phyloP scores from a whole-genome alignment of 1,140 invertebrate genomes.

The Thaumatotibia leucotreta region DNA sequence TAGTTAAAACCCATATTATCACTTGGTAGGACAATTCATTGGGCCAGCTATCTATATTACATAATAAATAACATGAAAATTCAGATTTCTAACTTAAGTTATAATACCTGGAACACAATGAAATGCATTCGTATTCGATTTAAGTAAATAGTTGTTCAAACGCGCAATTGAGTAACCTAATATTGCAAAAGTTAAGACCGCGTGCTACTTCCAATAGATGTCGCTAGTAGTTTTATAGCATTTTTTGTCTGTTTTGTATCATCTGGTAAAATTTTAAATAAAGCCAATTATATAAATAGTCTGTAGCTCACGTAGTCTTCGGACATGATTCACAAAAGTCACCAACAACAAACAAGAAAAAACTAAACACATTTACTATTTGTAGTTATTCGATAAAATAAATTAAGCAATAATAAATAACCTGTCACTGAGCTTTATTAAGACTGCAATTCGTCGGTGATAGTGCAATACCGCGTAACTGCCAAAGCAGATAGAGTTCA shows the following conservation, averaged over 20 bases:
- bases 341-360: conserved; percentile 7
- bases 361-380: neutral
- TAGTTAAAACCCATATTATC: neutral
- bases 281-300: too few species aligned
- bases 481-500: too few species aligned
- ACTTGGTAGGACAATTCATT: neutral
- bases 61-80: conserved; percentile 9
- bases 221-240: too few species aligned
- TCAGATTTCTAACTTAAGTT: conserved; percentile 1
- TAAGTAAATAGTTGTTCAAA: conserved; percentile 12
- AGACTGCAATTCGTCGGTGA: neutral
- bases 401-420: neutral
- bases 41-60: conserved; percentile 3
- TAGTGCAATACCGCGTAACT: too few species aligned
- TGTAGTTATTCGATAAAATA: neutral
- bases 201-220: neutral
- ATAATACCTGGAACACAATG: conserved; percentile 1
- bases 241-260: too few species aligned
- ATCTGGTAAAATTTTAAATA: too few species aligned
- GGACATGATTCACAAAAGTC: neutral
- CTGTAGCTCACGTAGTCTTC: too few species aligned
- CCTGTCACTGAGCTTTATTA: neutral
- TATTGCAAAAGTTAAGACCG: conserved; percentile 3
- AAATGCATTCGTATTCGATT: conserved; percentile 7
- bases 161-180: neutral